Percentiles rank a stretch among this genome's conserved stretches.
phyloP scores from a whole-genome alignment of 1,140 invertebrate genomes.

The Eumeta japonica region DNA sequence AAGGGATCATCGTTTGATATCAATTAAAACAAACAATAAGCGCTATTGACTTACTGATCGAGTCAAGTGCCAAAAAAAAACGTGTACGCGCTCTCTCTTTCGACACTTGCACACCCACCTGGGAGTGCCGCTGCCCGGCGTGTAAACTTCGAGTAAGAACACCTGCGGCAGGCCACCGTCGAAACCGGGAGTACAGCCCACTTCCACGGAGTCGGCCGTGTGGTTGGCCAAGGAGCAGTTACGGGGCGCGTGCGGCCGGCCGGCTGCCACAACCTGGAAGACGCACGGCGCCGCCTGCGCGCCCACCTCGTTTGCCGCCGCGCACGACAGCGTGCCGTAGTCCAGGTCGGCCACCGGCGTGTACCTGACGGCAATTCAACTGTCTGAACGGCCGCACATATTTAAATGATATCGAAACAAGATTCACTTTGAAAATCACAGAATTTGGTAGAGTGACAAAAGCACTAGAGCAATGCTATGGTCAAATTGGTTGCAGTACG shows the following conservation, averaged over 20 bases:
- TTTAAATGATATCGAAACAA: no score
- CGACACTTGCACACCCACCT: constrained; percentile 44
- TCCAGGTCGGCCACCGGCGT: constrained; percentile 71
- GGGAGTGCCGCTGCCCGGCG: constrained; percentile 55
- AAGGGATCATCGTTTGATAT: no score
- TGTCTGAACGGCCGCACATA: no score
- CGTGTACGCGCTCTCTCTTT: no score
- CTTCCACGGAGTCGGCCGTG: constrained; percentile 71
- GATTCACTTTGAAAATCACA: no score
- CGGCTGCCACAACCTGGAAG: constrained; percentile 75
- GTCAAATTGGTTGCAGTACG: no score
- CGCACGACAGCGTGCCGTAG: constrained; percentile 76
- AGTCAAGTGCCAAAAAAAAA: no score
- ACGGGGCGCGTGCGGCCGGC: constrained; percentile 70
- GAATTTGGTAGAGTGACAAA: no score
- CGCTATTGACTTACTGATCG: no score
- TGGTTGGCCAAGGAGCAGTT: constrained; percentile 76
- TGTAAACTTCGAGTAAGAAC: constrained; percentile 77
- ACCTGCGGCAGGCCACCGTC: constrained; percentile 82
- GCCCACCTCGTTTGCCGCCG: constrained; percentile 75
- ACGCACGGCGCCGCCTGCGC: constrained; percentile 73
- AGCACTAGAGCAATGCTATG: no score
- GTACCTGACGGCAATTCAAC: constrained; percentile 49
- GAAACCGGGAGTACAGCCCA: constrained; percentile 73
- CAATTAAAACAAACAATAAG: no score